Base-by-base conservation (phyloP, 2,888 invertebrate species). In the Furcula furcula region DNA sequence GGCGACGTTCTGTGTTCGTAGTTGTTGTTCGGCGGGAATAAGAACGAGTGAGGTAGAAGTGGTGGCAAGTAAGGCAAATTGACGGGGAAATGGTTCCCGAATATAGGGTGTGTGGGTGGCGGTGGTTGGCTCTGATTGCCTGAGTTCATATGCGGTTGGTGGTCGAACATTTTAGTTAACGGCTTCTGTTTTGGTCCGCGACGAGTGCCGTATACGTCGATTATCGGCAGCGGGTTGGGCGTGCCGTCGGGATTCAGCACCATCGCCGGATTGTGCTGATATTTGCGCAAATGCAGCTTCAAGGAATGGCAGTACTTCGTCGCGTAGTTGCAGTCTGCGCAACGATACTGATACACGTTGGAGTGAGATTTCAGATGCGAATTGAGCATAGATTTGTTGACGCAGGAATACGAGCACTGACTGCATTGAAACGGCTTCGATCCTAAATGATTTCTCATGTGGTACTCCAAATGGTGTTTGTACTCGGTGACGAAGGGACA, bases 331-430 rank as follows among this genome's bases (percentile, higher is more conserved):
- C 99, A 99, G 70, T 98, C 95, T 0, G 94, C 90, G 74, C 99
- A 99, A 20, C 96, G 92, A 76, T 97, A 98, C 69, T 97, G 97
- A 67, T 98, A 98, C 0, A 98, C 90, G 50, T 94, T 94, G 0
- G 95, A 95, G 79, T 99, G 99, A 0, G 97, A 97, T 73, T 99
- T 99, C 69, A 98, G 92, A 74, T 99, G 99, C 0, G 98, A 98
- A 81, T 98, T 99, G 34, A 99, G 90, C 99, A 99, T 99, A 0
- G 98, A 98, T 76, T 98, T 98, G 86, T 98, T 98, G n/a, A 98
- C 98, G 72, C 98, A 98, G 0, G 93, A 92, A 66, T 97, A 97
- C 10, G 91, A 90, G 75, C 98, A 99, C 67, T 96, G 93, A 45
- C 91, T 91, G 78, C 98, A 99, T 73, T 95, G 95, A 89, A 96